phyloP scores from a whole-genome alignment of 2,113 vertebrate genomes.

The Cisticola juncidis region DNA sequence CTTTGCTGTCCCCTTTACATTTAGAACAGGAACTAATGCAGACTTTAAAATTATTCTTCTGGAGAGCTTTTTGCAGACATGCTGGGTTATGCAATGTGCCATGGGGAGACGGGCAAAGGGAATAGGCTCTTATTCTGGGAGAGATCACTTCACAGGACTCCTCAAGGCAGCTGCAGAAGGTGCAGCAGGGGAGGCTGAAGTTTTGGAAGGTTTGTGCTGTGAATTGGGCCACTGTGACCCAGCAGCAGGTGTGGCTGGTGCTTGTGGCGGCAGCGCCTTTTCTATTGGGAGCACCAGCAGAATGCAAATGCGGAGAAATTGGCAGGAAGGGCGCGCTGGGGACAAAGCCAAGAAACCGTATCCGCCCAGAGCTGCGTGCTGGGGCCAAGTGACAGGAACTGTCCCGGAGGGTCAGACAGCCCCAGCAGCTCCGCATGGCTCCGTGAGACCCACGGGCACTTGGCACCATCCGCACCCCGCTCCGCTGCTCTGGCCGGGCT shows the following conservation, averaged over 20 bases:
- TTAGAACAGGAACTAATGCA: background rate
- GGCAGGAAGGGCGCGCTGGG: constrained; percentile 39
- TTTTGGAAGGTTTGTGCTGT: background rate
- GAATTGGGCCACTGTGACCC: background rate
- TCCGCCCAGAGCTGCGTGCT: background rate
- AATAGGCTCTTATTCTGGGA: background rate
- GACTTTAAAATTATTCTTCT: background rate
- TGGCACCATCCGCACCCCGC: background rate
- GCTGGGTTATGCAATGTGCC: background rate
- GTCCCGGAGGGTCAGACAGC: background rate
- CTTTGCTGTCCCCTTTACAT: background rate
- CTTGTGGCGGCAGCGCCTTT: background rate
- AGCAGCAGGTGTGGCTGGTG: constrained; percentile 1
- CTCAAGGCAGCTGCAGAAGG: background rate
- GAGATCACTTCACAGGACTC: background rate
- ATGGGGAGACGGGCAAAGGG: rapidly evolving
- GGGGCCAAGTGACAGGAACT: background rate
- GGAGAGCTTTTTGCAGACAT: background rate
- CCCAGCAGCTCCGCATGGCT: background rate
- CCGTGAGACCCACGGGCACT: background rate
- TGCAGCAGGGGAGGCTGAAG: background rate
- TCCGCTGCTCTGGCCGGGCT: background rate
- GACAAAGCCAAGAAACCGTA: constrained; percentile 53
- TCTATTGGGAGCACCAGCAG: background rate
- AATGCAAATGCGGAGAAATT: constrained; percentile 25